Percentiles rank a stretch among this genome's conserved stretches.
Conservation (phyloP, 2,113 vertebrate genomes). For the Recurvirostra avosetta region DNA sequence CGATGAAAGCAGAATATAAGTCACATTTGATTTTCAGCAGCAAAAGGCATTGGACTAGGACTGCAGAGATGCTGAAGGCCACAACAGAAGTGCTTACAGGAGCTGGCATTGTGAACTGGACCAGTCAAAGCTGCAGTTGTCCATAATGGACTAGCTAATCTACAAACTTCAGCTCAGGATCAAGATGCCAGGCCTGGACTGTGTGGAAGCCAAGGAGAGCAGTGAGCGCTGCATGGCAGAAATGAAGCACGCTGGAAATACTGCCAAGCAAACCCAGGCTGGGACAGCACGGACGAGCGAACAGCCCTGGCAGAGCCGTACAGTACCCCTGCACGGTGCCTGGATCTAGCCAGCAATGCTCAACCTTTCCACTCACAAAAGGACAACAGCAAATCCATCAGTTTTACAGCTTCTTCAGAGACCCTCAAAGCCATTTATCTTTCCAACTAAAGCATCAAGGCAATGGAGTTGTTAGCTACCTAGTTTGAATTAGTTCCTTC, state of each 20-base stretch:
- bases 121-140: background rate
- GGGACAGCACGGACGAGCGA: background rate
- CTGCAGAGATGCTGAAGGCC: slow-evolving; percentile 17
- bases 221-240: background rate
- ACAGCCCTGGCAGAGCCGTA: background rate
- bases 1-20: slow-evolving; percentile 18
- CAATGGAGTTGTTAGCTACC: background rate
- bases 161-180: background rate
- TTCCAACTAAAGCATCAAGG: background rate
- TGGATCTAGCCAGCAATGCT: background rate
- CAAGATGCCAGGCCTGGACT: background rate
- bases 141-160: background rate
- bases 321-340: background rate
- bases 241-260: background rate
- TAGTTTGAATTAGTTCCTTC: background rate
- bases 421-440: background rate
- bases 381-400: background rate
- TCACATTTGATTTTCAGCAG: slow-evolving; percentile 42
- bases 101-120: background rate
- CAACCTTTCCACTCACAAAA: background rate
- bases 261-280: background rate
- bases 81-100: background rate
- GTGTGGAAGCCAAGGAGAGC: background rate
- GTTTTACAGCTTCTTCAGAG: background rate
- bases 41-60: slow-evolving; percentile 15